Evolutionary conservation across 2,888 invertebrate species (phyloP).

Genomic region (Candidula unifasciata): DNA sequence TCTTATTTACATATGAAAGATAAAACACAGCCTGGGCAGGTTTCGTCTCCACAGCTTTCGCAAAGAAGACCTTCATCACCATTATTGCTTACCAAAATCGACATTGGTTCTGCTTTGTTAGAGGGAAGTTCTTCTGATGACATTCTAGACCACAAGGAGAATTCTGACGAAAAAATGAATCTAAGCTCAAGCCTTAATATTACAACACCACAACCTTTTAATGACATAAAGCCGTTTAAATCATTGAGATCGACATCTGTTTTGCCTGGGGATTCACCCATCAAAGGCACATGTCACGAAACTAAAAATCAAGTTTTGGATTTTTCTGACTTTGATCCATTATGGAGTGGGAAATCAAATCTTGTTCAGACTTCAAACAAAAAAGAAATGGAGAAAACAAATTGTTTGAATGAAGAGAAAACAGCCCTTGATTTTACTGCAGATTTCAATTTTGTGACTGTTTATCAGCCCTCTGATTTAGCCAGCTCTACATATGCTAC

Average conservation of each 20-base stretch:
- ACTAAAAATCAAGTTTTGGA: neutral
- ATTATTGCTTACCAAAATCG: neutral
- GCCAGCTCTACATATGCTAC: neutral
- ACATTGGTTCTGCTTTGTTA: neutral
- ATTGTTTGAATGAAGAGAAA: neutral
- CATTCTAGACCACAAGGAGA: neutral
- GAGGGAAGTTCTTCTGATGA: constrained; percentile 17
- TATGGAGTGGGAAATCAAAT: neutral
- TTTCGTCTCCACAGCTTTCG: neutral
- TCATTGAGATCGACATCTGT: neutral
- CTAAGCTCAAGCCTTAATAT: neutral
- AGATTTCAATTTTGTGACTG: neutral
- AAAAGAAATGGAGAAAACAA: neutral
- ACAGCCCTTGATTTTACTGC: neutral
- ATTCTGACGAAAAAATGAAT: neutral
- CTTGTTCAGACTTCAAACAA: neutral
- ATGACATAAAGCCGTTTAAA: constrained; percentile 20
- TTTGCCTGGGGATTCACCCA: neutral
- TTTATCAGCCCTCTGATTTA: neutral
- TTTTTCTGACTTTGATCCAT: constrained; percentile 34
- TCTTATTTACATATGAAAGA: constrained; percentile 19
- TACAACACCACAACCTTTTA: constrained; percentile 28
- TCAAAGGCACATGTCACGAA: neutral
- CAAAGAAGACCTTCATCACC: neutral
- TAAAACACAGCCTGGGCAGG: neutral